phyloP scores from a whole-genome alignment of 2,113 vertebrate genomes.

The Lota lota region DNA sequence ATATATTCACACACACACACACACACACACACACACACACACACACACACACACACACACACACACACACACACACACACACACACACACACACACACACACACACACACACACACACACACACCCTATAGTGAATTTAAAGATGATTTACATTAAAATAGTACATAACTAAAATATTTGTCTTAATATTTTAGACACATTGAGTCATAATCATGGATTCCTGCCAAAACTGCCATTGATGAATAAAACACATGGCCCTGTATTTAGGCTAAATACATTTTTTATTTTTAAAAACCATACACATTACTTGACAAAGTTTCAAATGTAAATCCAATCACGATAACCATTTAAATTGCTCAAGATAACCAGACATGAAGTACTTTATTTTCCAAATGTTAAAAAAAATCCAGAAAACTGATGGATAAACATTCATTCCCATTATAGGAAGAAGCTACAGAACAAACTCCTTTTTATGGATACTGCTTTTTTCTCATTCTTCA shows the following conservation, averaged over 20 bases:
- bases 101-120: too few species aligned
- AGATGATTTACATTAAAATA: not conserved
- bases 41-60: too few species aligned
- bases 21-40: too few species aligned
- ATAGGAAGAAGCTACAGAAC: slow-evolving; percentile 80
- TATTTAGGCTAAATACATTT: slow-evolving; percentile 79
- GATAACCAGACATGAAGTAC: slow-evolving; percentile 82
- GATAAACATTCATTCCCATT: slow-evolving; percentile 80
- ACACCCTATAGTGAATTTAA: too few species aligned
- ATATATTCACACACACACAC: too few species aligned
- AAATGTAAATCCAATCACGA: slow-evolving; percentile 85
- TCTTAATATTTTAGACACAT: not conserved
- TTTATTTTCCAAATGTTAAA: slow-evolving; percentile 82
- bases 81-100: too few species aligned
- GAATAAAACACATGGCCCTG: slow-evolving; percentile 63
- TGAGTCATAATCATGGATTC: not conserved
- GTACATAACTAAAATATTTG: not conserved
- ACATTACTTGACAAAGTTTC: slow-evolving; percentile 82
- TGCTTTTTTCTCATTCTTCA: slow-evolving; percentile 49
- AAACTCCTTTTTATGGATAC: slow-evolving; percentile 66
- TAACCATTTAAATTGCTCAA: slow-evolving; percentile 83
- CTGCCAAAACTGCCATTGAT: not conserved
- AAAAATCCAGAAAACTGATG: slow-evolving; percentile 81
- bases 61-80: too few species aligned
- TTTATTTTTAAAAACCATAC: slow-evolving; percentile 87